Conservation (phyloP, 2,797 vertebrate species). For the Tauraco hartlaubi region DNA sequence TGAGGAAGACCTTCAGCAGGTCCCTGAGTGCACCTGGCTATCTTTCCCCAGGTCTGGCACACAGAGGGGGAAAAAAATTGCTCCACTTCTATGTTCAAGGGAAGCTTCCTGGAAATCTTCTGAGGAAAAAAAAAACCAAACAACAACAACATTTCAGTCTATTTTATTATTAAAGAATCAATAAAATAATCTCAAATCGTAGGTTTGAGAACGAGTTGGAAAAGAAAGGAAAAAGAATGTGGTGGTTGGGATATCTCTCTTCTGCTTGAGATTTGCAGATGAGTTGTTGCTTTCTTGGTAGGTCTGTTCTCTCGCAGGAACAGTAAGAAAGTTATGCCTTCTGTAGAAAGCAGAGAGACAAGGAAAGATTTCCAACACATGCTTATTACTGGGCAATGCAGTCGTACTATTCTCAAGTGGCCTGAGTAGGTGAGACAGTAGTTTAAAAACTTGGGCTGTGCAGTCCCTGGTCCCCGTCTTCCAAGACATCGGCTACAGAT, state of each 20-base stretch:
- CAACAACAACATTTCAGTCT: neutral
- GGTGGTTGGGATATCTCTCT: neutral
- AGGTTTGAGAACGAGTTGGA: neutral
- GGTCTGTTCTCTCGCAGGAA: neutral
- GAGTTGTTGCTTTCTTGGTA: neutral
- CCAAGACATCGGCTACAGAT: neutral
- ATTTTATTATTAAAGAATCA: neutral
- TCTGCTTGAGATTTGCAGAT: neutral
- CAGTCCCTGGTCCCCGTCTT: neutral
- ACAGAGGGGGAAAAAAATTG: fast-evolving
- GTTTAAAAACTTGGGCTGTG: neutral
- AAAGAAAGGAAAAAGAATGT: neutral
- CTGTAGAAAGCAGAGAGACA: neutral
- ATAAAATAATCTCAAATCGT: neutral
- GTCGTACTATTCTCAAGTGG: neutral
- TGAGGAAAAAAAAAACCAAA: neutral
- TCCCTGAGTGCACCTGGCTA: neutral
- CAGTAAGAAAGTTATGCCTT: neutral
- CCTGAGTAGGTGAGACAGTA: constrained; percentile 3
- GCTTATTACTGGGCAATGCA: neutral
- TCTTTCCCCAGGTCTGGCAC: neutral
- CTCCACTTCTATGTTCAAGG: neutral
- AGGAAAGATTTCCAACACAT: neutral
- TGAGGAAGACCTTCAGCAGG: neutral
- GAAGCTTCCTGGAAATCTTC: neutral